phyloP scores from a whole-genome alignment of 2,113 vertebrate genomes.

The Aviceda subcristata region DNA sequence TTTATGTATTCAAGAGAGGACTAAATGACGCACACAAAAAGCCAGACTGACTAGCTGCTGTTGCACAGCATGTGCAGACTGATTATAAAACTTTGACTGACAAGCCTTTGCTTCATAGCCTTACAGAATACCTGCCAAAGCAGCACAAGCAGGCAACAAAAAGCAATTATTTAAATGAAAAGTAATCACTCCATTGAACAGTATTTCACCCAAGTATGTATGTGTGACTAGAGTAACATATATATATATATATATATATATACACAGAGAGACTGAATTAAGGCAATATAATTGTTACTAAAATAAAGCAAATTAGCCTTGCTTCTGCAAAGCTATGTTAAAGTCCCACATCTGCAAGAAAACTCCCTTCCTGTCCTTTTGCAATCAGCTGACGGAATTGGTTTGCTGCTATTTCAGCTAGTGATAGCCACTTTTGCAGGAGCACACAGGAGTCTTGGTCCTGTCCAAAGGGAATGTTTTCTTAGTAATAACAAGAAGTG shows the following conservation, averaged over 20 bases:
- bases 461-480: not conserved
- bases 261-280: not conserved
- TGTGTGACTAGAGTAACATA: not conserved
- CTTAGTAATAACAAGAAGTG: not conserved
- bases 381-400: not conserved
- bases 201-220: not conserved
- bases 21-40: not conserved
- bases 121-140: not conserved
- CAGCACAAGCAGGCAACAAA: not conserved
- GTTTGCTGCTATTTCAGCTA: not conserved
- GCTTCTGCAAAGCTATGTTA: not conserved
- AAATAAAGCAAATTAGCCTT: not conserved
- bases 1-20: not conserved
- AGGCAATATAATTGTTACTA: not conserved
- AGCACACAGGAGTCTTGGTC: not conserved
- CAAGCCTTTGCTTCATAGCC: not conserved
- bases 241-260: too few relatives aligned
- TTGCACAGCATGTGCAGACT: not conserved
- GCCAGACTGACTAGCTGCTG: not conserved
- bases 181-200: not conserved
- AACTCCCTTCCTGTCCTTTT: slow-evolving; percentile 28
- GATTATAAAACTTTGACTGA: not conserved
- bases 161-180: not conserved
- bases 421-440: not conserved
- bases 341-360: not conserved